These are phyloP conservation scores for Ornithorhynchus anatinus DNA, from an alignment of 2,113 vertebrate genomes.

Conservation along the genomic window DNA sequence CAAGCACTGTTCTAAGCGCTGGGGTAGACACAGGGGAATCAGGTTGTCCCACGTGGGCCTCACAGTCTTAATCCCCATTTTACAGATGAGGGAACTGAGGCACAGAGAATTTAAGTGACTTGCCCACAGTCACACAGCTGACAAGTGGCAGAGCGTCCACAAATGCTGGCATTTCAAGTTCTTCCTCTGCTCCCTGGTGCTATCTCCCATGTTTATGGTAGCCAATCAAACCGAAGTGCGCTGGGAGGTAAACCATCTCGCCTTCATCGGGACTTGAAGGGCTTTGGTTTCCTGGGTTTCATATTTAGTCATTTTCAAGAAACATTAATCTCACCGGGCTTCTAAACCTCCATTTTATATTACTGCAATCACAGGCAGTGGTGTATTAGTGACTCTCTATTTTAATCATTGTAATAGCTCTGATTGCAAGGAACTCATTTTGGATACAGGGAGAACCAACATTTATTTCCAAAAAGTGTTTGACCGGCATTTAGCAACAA, in stretches of 20 bases:
- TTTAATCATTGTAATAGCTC: constrained; percentile 54
- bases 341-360: constrained; percentile 42
- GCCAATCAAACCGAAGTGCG: no score
- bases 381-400: constrained; percentile 49
- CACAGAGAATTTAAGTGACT: no score
- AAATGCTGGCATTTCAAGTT: no score
- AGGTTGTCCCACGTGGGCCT: no score
- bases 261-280: constrained; percentile 46
- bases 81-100: no score
- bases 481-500: constrained; percentile 57
- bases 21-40: no score
- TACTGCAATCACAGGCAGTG: constrained; percentile 48
- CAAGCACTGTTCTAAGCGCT: no score
- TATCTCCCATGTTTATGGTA: no score
- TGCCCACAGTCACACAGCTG: no score
- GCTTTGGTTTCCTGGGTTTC: constrained; percentile 30
- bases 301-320: constrained; percentile 34
- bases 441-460: constrained; percentile 58
- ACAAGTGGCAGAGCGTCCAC: no score
- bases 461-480: constrained; percentile 61
- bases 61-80: no score
- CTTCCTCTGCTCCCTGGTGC: no score
- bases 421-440: constrained; percentile 58
- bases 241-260: constrained; percentile 22
- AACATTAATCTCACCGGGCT: constrained; percentile 30